Evolutionary conservation across 2,888 invertebrate genomes (phyloP).

Genomic region (Plemyria rubiginata): DNA sequence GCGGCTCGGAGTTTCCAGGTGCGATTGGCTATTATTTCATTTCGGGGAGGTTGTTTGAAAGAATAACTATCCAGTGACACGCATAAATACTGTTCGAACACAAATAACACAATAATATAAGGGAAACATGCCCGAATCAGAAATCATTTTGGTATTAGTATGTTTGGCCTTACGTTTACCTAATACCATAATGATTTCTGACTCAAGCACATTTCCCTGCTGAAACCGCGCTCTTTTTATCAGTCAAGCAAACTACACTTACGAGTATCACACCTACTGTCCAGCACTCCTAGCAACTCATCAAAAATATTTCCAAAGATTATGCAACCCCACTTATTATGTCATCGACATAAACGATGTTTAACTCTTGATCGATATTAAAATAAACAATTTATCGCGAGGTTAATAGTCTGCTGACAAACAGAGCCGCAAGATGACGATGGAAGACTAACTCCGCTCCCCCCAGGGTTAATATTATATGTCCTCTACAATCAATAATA

Average conservation of each 20-base stretch:
- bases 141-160: no score
- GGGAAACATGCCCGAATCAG: no score
- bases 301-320: conserved; percentile 14
- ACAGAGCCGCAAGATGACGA: conserved; percentile 37
- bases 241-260: not conserved
- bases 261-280: not conserved
- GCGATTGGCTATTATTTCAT: no score
- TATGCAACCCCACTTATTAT: conserved; percentile 22
- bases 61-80: no score
- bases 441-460: conserved; percentile 50
- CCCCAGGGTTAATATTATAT: conserved; percentile 50
- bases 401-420: conserved; percentile 29
- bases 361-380: conserved; percentile 24
- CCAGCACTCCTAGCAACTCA: conserved; percentile 20
- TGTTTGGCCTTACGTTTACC: no score
- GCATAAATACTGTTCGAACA: no score
- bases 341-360: conserved; percentile 14
- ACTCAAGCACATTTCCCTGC: no score
- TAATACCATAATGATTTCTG: no score
- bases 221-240: no score
- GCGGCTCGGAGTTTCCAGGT: no score
- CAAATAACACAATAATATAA: no score
- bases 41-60: no score
- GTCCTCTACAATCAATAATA: conserved; percentile 41
- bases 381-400: conserved; percentile 19